A percentile compares a stretch with the other conserved stretches of the same genome.
phyloP scores from a whole-genome alignment of 2,113 vertebrate species.

The Philantomba maxwellii region DNA sequence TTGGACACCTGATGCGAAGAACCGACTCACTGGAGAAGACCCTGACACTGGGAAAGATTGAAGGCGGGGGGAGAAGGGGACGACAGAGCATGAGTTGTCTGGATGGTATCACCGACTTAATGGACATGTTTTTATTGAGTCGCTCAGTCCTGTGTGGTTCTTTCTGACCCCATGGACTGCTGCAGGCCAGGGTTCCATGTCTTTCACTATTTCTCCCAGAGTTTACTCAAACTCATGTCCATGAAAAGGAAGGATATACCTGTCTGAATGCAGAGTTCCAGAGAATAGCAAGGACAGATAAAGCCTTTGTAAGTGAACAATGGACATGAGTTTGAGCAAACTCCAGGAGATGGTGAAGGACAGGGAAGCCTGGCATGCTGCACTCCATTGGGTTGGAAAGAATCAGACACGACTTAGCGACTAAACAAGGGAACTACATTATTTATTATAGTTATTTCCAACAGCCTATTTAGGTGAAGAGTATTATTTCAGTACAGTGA shows the following conservation, averaged over 20 bases:
- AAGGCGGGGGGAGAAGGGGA: background rate
- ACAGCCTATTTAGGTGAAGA: background rate
- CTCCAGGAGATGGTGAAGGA: background rate
- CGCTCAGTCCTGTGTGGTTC: background rate
- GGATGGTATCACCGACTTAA: background rate
- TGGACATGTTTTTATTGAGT: background rate
- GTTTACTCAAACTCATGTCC: background rate
- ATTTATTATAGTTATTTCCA: background rate
- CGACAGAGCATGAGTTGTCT: background rate
- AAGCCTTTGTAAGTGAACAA: background rate
- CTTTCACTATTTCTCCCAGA: background rate
- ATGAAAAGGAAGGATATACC: background rate
- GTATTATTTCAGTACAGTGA: background rate
- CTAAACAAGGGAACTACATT: background rate
- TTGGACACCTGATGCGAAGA: background rate
- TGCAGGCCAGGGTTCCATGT: background rate
- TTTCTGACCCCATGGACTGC: background rate
- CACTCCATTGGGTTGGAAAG: background rate
- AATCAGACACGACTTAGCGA: background rate
- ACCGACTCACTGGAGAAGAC: background rate
- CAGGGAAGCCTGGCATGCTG: background rate
- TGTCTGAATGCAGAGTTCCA: background rate
- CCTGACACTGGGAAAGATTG: background rate
- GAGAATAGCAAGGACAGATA: background rate
- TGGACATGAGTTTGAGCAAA: background rate